phyloP scores from a whole-genome alignment of 2,888 invertebrate species.

The Rhagophthalmus giganteus region DNA sequence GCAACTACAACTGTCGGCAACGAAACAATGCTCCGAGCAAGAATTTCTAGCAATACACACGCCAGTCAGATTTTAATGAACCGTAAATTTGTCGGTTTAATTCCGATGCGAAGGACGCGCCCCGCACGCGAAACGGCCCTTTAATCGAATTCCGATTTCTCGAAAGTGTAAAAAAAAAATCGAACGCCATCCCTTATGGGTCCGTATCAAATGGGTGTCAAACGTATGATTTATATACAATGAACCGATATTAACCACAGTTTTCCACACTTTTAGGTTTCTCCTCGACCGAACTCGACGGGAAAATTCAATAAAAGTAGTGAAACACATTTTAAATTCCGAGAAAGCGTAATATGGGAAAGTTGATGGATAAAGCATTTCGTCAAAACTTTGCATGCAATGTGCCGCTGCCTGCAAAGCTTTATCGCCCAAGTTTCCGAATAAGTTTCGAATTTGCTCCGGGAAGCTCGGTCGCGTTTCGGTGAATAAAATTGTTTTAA shows the following conservation, averaged over 20 bases:
- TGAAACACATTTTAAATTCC: slow-evolving; percentile 16
- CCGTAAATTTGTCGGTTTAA: too few relatives aligned
- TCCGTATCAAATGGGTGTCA: too few relatives aligned
- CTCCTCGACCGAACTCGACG: not conserved
- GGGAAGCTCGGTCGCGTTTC: not conserved
- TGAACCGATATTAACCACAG: not conserved
- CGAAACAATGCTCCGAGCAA: too few relatives aligned
- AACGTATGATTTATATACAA: not conserved
- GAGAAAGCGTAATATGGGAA: slow-evolving; percentile 15
- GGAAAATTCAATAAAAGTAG: slow-evolving; percentile 17
- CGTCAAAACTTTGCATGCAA: slow-evolving; percentile 21
- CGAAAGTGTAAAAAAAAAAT: too few relatives aligned
- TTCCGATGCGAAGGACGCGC: too few relatives aligned
- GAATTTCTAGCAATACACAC: too few relatives aligned
- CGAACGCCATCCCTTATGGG: too few relatives aligned
- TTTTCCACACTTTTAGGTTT: slow-evolving; percentile 3
- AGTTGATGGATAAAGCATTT: slow-evolving; percentile 19
- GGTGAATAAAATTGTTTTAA: slow-evolving; percentile 1
- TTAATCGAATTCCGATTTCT: too few relatives aligned
- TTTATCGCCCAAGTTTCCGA: slow-evolving; percentile 19
- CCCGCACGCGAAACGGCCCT: too few relatives aligned
- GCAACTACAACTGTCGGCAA: too few relatives aligned
- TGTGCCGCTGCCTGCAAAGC: slow-evolving; percentile 15
- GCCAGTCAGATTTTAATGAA: too few relatives aligned
- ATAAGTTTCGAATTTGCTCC: slow-evolving; percentile 16